A percentile compares a stretch with the other conserved stretches of the same genome.
These are phyloP conservation scores for Galerucella nymphaeae DNA, from an alignment of 2,888 invertebrate genomes.

Conservation along the genomic window DNA sequence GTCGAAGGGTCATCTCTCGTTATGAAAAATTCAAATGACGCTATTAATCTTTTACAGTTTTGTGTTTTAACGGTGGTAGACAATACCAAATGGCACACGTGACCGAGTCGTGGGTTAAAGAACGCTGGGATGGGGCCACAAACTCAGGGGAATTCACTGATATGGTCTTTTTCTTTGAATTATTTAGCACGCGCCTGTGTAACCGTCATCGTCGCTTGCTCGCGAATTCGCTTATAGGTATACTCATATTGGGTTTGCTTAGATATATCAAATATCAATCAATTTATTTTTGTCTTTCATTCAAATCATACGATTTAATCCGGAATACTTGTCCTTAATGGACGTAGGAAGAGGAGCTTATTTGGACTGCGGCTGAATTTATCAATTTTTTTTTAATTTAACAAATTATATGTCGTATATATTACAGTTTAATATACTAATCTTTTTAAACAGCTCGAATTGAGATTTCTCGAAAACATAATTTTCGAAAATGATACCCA, in stretches of 20 bases:
- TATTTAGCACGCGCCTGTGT: conserved; percentile 59
- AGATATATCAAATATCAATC: conserved; percentile 26
- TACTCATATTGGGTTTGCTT: conserved; percentile 32
- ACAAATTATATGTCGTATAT: not conserved
- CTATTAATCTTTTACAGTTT: conserved; percentile 63
- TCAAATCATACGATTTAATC: no score
- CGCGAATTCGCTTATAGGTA: conserved; percentile 22
- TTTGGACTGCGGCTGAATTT: no score
- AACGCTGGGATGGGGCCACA: conserved; percentile 50
- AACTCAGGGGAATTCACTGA: conserved; percentile 59
- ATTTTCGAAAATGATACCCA: conserved; percentile 19
- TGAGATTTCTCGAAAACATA: conserved; percentile 10
- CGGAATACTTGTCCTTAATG: no score
- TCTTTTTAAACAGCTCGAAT: not conserved
- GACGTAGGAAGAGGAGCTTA: no score
- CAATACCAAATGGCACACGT: conserved; percentile 62
- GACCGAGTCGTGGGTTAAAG: conserved; percentile 54
- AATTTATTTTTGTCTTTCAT: not conserved
- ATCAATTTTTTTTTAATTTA: not conserved
- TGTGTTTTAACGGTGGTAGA: conserved; percentile 62
- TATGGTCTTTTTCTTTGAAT: conserved; percentile 61
- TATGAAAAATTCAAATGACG: conserved; percentile 64
- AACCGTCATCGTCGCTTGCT: conserved; percentile 49
- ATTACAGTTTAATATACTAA: not conserved
- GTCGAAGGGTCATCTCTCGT: conserved; percentile 59